Conservation (phyloP, 30 jellyfish, hydroid and myxozoan genomes). For the Cassiopea xamachana region DNA sequence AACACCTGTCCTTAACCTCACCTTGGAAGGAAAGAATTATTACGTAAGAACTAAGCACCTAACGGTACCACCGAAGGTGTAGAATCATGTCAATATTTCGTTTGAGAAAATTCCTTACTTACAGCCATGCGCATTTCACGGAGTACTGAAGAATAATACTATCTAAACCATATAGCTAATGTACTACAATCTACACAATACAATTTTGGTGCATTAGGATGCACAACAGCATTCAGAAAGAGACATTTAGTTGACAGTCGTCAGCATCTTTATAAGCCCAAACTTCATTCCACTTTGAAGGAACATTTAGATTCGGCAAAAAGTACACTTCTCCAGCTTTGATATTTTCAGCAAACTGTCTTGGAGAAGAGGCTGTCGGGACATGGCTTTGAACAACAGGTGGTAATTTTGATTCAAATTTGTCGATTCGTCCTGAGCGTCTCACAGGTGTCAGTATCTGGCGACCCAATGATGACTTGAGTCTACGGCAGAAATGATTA, state of each 20-base stretch:
- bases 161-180: no score
- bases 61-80: no score
- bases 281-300: constrained; percentile 62
- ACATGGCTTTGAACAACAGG: constrained; percentile 55
- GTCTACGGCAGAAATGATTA: constrained; percentile 27
- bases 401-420: constrained; percentile 65
- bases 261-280: constrained; percentile 42
- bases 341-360: constrained; percentile 59
- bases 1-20: no score
- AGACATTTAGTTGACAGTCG: background rate
- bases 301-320: constrained; percentile 73
- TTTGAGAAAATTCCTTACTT: no score
- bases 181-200: no score
- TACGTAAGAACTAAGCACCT: no score
- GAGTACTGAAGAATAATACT: no score
- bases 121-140: no score
- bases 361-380: constrained; percentile 76
- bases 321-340: constrained; percentile 65
- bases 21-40: no score
- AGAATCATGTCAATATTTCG: no score
- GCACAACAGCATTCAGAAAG: background rate
- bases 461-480: constrained; percentile 68
- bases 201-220: no score
- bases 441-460: constrained; percentile 90
- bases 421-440: constrained; percentile 79